A percentile compares a stretch with the other conserved stretches of the same genome.
These are phyloP conservation scores for Monopterus albus DNA, from an alignment of 2,113 vertebrate genomes.

Conservation along the genomic window DNA sequence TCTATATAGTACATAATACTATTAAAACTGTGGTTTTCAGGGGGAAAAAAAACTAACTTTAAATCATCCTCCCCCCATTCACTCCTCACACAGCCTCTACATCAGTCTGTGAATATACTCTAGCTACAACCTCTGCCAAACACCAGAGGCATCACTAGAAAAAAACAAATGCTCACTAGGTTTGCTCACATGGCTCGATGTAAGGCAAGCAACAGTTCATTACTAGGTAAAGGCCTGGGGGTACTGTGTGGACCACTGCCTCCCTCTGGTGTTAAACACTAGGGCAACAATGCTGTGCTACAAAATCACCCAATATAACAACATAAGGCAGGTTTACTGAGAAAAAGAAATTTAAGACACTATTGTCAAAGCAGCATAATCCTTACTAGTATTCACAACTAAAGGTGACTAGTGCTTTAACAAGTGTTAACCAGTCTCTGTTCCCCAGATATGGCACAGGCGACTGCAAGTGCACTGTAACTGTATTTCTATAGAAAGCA, in stretches of 20 bases:
- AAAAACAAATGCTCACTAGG: not conserved
- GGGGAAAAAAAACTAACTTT: too few species aligned
- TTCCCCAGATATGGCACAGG: too few species aligned
- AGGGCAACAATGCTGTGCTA: conserved; percentile 30
- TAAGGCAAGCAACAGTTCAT: conserved; percentile 38
- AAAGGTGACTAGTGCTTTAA: too few species aligned
- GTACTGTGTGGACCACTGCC: conserved; percentile 32
- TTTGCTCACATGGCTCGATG: conserved; percentile 4
- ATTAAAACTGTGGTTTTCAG: too few species aligned
- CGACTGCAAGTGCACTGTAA: too few species aligned
- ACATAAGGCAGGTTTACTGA: not conserved
- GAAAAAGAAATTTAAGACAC: not conserved
- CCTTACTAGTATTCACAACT: too few species aligned
- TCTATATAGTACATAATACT: too few species aligned
- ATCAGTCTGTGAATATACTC: not conserved
- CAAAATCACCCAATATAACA: not conserved
- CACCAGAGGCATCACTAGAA: not conserved
- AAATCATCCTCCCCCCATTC: not conserved
- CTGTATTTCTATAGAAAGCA: too few species aligned
- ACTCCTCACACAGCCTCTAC: not conserved
- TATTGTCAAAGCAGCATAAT: not conserved
- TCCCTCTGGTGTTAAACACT: conserved; percentile 67
- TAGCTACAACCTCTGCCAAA: not conserved
- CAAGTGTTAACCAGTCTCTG: too few species aligned
- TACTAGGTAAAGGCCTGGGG: conserved; percentile 30